Conservation (phyloP, 1,140 invertebrate species). For the Notospermus geniculatus region DNA sequence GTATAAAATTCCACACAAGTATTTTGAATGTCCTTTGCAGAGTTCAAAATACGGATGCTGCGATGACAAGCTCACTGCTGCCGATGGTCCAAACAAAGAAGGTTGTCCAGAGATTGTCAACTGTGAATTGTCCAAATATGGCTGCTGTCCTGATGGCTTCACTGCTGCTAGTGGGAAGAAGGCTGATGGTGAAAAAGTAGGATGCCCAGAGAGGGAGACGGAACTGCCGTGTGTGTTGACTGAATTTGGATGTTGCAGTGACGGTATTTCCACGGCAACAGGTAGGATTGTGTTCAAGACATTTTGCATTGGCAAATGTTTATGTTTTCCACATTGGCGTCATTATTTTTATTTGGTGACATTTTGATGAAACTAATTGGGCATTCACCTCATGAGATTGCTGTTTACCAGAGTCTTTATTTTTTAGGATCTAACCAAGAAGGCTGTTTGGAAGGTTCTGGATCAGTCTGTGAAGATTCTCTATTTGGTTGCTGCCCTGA, state of each 20-base stretch:
- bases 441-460: slow-evolving; percentile 66
- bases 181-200: slow-evolving; percentile 8
- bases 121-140: slow-evolving; percentile 20
- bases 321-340: too few species aligned
- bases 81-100: slow-evolving; percentile 32
- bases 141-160: slow-evolving; percentile 42
- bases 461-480: slow-evolving; percentile 23
- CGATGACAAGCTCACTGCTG: slow-evolving; percentile 39
- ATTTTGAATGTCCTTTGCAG: neutral
- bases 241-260: slow-evolving; percentile 89
- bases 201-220: too few species aligned
- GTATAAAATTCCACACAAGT: too few species aligned
- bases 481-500: slow-evolving; percentile 20
- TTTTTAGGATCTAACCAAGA: slow-evolving; percentile 52
- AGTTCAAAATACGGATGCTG: slow-evolving; percentile 32
- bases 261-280: slow-evolving; percentile 77
- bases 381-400: too few species aligned
- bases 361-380: slow-evolving; percentile 42
- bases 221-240: slow-evolving; percentile 50
- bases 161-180: slow-evolving; percentile 63
- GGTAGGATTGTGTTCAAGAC: slow-evolving; percentile 62
- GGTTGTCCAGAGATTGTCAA: slow-evolving; percentile 29
- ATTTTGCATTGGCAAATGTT: too few species aligned
- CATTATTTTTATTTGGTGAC: too few species aligned
- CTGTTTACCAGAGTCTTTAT: too few species aligned